Evolutionary conservation across 2,113 vertebrate genomes (phyloP), one percentile per base, ranked within the genome.

Genomic region (Mugil cephalus): DNA sequence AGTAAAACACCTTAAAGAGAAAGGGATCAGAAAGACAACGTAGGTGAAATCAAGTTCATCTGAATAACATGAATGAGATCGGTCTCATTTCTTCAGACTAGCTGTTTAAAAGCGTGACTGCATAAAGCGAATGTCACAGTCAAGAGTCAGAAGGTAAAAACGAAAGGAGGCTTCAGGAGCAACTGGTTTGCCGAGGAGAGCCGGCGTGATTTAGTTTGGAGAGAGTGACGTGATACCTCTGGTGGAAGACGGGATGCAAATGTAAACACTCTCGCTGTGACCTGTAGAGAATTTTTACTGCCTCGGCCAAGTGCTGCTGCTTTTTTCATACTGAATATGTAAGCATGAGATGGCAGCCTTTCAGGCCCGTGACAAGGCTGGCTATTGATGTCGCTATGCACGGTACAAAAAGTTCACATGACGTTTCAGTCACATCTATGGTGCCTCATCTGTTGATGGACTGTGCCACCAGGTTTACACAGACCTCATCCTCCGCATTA

Each of bases 251-350:
- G 48, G 52, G 19, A 53, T 65, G 55, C 64, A 67, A 55, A 66
- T 71, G 47, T 82, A 85, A 89, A 85, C 74, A 74, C 56, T 76
- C 14, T 74, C 6, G 4, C 34, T 50, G 46, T 69, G 80, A 72
- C 69, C 71, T 79, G 48, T 7, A 54, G 61, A 76, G 69, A 56
- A 77, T 80, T 73, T 78, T 61, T 14, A 56, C 67, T n/a, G 66
- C 18, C 54, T 76, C 59, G 13, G 71, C 78, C 65, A 73, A 78
- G 46, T 42, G 43, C 10, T 8, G 10, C 68, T 55, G 36, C 19
- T 51, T 5, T 17, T 59, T 63, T 72, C 55, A 74, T 43, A 39
- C 13, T 42, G n/a, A 38, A 59, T 45, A 55, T 61, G 14, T 39
- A 10, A 12, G 2, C 4, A 35, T 17, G 9, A 14, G 35, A 47